Conservation (phyloP, 2,797 vertebrate species). For the Potorous gilbertii region DNA sequence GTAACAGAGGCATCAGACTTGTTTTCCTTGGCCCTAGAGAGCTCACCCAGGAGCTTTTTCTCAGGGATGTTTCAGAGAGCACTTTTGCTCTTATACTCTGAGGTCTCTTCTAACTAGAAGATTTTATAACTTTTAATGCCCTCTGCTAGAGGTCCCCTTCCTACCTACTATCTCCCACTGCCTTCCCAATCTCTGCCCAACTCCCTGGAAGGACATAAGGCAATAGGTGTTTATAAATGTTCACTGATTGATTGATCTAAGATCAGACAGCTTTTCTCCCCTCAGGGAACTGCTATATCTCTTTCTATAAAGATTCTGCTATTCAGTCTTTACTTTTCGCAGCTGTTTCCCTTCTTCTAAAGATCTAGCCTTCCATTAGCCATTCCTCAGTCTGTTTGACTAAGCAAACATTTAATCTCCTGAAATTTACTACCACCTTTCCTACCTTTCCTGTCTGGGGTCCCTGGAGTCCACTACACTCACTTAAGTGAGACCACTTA, state of each 20-base stretch:
- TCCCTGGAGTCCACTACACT: neutral
- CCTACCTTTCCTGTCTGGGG: neutral
- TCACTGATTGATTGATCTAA: neutral
- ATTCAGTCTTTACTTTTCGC: neutral
- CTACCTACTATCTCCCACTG: neutral
- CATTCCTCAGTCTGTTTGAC: neutral
- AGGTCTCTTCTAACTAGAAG: neutral
- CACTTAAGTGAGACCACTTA: neutral
- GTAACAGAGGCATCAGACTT: neutral
- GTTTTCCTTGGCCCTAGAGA: neutral
- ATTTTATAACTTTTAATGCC: neutral
- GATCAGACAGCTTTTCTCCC: neutral
- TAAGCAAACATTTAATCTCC: neutral
- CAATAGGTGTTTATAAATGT: neutral
- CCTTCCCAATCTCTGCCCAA: neutral
- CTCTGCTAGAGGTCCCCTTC: neutral
- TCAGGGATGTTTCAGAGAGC: neutral
- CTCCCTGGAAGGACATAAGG: neutral
- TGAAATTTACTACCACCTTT: neutral
- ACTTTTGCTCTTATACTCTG: neutral
- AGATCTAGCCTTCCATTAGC: neutral
- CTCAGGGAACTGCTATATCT: neutral
- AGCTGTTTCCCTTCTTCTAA: neutral
- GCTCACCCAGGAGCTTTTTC: neutral
- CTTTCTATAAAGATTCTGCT: neutral